A percentile compares a stretch with the other conserved stretches of the same genome.
Evolutionary conservation across 1,140 invertebrate genomes (phyloP).

Genomic region (Drosophila ironensis): DNA sequence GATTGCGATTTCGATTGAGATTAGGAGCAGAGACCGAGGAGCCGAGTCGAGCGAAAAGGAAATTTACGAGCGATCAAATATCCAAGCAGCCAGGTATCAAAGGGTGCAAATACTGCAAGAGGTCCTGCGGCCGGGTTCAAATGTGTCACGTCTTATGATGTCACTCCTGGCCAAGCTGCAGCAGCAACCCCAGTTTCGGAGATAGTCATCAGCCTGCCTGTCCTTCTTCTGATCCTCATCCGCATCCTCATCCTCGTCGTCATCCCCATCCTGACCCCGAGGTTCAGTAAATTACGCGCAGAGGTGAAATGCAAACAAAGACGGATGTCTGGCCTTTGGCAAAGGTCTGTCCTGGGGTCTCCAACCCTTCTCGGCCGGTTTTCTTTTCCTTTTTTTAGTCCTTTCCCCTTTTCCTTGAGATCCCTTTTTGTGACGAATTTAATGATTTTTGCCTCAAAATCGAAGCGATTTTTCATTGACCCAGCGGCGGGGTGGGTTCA

Average conservation of each 20-base stretch:
- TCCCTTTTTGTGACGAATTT: constrained; percentile 71
- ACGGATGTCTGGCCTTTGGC: constrained; percentile 31
- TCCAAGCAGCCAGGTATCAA: constrained; percentile 67
- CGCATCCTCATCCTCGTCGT: too few species aligned
- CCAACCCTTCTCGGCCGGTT: constrained; percentile 64
- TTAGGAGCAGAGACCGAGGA: constrained; percentile 31
- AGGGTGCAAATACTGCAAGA: constrained; percentile 68
- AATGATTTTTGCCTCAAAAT: constrained; percentile 78
- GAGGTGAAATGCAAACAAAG: constrained; percentile 80
- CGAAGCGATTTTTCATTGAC: constrained; percentile 77
- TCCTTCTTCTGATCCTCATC: constrained; percentile 22
- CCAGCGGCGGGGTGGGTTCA: constrained; percentile 61
- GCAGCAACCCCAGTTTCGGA: constrained; percentile 39
- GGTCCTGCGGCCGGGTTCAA: constrained; percentile 59
- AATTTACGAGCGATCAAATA: constrained; percentile 78
- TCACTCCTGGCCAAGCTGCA: constrained; percentile 51
- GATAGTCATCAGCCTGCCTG: constrained; percentile 51
- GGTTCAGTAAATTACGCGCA: constrained; percentile 78
- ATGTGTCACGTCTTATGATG: constrained; percentile 80
- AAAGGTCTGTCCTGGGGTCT: constrained; percentile 40
- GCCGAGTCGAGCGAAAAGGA: constrained; percentile 21
- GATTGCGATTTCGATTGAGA: constrained; percentile 65
- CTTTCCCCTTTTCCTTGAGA: constrained; percentile 23
- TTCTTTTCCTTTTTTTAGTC: constrained; percentile 21
- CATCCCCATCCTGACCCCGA: constrained; percentile 29